Percentiles rank a stretch among this genome's conserved stretches.
Conservation (phyloP, 2,797 vertebrate species). For the Clarias laeviceps region DNA sequence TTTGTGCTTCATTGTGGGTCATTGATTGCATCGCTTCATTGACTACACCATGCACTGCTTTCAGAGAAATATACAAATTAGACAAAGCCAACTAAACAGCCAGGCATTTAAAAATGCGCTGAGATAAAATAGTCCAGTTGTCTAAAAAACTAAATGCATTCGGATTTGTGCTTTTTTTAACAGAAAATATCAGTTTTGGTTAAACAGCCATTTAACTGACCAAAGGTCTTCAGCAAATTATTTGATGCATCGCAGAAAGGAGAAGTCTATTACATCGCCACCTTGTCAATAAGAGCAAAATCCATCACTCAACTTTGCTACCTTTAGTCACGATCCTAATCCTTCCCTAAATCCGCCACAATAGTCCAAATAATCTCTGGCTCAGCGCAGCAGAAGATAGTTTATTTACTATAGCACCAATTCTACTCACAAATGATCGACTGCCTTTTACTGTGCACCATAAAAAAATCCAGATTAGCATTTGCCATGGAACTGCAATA, state of each 20-base stretch:
- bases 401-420: background rate
- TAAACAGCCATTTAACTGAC: constrained; percentile 60
- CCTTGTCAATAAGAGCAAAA: constrained; percentile 46
- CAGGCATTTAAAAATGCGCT: constrained; percentile 64
- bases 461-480: constrained; percentile 30
- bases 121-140: constrained; percentile 65
- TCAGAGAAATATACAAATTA: constrained; percentile 47
- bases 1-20: constrained; percentile 51
- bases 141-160: constrained; percentile 50
- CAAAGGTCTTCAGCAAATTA: background rate
- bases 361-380: constrained; percentile 34
- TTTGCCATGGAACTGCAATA: constrained; percentile 38
- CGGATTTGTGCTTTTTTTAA: constrained; percentile 46
- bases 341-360: constrained; percentile 33
- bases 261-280: constrained; percentile 26
- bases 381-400: constrained; percentile 19
- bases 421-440: constrained; percentile 36
- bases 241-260: constrained; percentile 5
- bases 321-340: constrained; percentile 49
- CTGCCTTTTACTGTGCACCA: constrained; percentile 22
- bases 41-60: constrained; percentile 57
- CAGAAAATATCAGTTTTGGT: constrained; percentile 34
- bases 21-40: constrained; percentile 48
- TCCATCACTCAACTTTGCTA: constrained; percentile 42
- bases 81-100: constrained; percentile 48